Conservation (phyloP, 1,140 invertebrate genomes). For the Luehdorfia chinensis region DNA sequence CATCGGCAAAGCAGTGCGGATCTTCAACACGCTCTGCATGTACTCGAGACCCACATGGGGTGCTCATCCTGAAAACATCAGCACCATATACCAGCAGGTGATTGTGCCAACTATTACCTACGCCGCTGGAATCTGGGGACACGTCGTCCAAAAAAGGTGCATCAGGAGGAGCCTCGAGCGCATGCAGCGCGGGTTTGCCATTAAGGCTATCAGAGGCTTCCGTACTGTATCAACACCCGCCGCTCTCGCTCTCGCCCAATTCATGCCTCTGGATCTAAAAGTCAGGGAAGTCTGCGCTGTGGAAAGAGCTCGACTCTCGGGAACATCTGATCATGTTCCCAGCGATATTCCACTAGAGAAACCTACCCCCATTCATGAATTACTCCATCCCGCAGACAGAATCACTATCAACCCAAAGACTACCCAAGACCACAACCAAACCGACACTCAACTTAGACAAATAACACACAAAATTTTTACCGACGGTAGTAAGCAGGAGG, state of each 20-base stretch:
- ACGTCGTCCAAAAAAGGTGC: no score
- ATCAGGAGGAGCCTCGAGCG: no score
- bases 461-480: conserved; percentile 9
- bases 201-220: no score
- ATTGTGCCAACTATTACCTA: no score
- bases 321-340: conserved; percentile 1
- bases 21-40: no score
- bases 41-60: no score
- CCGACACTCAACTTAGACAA: neutral
- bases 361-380: neutral
- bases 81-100: no score
- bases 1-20: conserved; percentile 12
- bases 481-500: conserved; percentile 24
- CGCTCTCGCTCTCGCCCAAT: conserved; percentile 3
- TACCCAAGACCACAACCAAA: neutral
- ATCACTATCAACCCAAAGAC: neutral
- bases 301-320: neutral
- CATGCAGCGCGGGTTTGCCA: no score
- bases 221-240: conserved; percentile 17
- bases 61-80: no score
- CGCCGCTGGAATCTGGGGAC: no score
- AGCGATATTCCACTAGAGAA: conserved; percentile 8
- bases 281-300: no score
- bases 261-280: no score
- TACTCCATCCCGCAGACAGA: conserved; percentile 14